These are phyloP conservation scores for Zosterops japonicus DNA, from an alignment of 2,113 vertebrate species.

Conservation along the genomic window DNA sequence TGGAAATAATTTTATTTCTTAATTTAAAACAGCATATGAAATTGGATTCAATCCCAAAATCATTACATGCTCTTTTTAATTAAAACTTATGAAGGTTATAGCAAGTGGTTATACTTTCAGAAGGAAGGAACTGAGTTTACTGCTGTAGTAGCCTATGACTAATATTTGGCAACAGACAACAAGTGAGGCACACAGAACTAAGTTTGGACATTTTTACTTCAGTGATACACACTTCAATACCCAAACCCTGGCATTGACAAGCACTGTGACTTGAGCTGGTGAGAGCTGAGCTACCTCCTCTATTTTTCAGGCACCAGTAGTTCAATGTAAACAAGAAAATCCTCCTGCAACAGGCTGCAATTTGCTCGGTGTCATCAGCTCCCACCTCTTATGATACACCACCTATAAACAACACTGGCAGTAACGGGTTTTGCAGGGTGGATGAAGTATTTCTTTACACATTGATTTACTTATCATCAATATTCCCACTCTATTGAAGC, in stretches of 20 bases:
- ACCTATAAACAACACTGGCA: not conserved
- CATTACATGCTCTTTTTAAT: slow-evolving; percentile 54
- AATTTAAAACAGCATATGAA: slow-evolving; percentile 57
- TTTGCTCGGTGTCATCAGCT: not conserved
- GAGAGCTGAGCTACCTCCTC: not conserved
- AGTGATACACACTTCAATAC: not conserved
- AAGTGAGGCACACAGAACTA: not conserved
- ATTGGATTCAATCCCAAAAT: slow-evolving; percentile 56
- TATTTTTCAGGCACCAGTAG: not conserved
- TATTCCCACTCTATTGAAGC: not conserved
- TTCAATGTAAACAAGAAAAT: not conserved
- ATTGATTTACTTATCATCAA: not conserved
- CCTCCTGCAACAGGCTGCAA: not conserved
- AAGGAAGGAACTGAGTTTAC: not conserved
- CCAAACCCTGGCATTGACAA: not conserved
- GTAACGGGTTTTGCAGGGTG: not conserved
- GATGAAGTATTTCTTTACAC: not conserved
- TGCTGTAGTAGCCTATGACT: not conserved
- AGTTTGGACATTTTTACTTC: not conserved
- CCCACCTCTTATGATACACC: not conserved
- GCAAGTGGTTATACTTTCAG: not conserved
- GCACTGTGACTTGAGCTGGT: not conserved
- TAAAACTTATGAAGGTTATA: slow-evolving; percentile 43
- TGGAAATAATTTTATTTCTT: slow-evolving; percentile 64
- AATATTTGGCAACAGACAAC: not conserved